Evolutionary conservation across 2,113 vertebrate species (phyloP).

Genomic region (Calidris pygmaea): DNA sequence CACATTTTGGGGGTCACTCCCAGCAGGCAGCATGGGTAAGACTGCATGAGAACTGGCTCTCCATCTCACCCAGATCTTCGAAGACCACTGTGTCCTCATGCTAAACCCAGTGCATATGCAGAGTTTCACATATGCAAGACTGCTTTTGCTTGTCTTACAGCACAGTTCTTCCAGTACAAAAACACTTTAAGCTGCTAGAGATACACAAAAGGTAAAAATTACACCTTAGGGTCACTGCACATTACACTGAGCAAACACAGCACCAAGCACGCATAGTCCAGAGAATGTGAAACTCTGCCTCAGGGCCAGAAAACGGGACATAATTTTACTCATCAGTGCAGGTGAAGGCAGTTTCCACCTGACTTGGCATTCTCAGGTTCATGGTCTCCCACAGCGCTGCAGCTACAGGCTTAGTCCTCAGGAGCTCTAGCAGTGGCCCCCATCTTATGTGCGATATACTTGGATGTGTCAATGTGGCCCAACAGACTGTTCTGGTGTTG

Average conservation of each 20-base stretch:
- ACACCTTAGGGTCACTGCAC: neutral
- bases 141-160: neutral
- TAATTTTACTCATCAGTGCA: neutral
- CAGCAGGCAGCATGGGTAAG: neutral
- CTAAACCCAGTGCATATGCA: neutral
- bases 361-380: neutral
- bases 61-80: neutral
- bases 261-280: neutral
- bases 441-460: rapidly evolving
- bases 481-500: neutral
- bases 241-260: neutral
- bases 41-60: neutral
- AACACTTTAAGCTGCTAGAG: neutral
- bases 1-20: neutral
- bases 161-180: neutral
- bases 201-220: neutral
- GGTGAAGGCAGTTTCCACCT: neutral
- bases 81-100: neutral
- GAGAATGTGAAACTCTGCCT: neutral
- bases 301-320: neutral
- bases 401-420: neutral
- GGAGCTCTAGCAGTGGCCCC: neutral
- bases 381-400: neutral
- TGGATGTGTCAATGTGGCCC: no score
- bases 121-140: neutral